Conservation (phyloP, 1,140 invertebrate species). For the Drosophila navojoa region DNA sequence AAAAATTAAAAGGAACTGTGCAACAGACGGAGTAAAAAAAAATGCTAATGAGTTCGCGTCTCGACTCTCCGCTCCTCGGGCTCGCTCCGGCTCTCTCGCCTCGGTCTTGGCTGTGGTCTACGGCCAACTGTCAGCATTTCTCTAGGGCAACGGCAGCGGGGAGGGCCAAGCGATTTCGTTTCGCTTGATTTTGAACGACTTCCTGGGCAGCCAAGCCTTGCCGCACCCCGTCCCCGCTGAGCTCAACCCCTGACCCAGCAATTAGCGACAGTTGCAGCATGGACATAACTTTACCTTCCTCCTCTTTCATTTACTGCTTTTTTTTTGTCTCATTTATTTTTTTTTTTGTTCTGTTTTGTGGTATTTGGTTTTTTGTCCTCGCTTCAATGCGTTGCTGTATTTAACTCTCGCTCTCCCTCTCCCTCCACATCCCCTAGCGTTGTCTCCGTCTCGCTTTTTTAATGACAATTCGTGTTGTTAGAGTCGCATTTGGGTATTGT, state of each 20-base stretch:
- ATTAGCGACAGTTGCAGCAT: conserved; percentile 79
- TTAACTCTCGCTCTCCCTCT: neutral
- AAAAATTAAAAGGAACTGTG: conserved; percentile 20
- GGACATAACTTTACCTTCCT: conserved; percentile 49
- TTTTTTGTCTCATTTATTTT: neutral
- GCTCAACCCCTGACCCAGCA: conserved; percentile 56
- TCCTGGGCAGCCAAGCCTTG: conserved; percentile 58
- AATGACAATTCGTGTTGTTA: conserved; percentile 63
- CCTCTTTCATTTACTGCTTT: conserved; percentile 7
- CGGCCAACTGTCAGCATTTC: conserved; percentile 55
- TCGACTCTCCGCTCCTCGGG: conserved; percentile 10
- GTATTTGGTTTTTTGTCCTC: conserved; percentile 54
- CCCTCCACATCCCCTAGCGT: neutral
- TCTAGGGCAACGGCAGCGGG: neutral
- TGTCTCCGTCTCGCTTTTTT: conserved; percentile 45
- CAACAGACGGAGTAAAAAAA: conserved; percentile 61
- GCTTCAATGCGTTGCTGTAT: conserved; percentile 44
- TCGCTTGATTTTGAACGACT: conserved; percentile 80
- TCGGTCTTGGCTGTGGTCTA: conserved; percentile 56
- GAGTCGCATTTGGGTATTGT: conserved; percentile 45
- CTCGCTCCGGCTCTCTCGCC: neutral
- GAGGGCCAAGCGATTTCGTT: conserved; percentile 71
- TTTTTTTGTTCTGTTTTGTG: conserved; percentile 31
- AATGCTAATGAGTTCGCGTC: conserved; percentile 70
- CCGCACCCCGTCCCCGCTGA: conserved; percentile 10